Conservation (phyloP, 1,140 invertebrate species). For the Odontomachus brunneus region DNA sequence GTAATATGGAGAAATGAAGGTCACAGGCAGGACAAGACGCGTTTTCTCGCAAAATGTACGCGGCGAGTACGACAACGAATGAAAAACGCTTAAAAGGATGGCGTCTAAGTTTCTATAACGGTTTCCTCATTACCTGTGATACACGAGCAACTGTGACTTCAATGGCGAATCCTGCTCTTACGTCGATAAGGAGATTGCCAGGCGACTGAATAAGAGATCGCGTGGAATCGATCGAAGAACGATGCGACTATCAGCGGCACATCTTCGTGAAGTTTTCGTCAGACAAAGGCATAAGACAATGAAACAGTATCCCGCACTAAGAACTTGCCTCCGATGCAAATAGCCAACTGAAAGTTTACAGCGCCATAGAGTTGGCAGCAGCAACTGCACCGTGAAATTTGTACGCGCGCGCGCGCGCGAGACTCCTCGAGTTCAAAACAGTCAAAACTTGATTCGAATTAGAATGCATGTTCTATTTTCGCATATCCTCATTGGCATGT, state of each 20-base stretch:
- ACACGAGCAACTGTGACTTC: not conserved
- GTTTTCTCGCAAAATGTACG: not conserved
- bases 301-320: constrained; percentile 2
- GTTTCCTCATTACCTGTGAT: not conserved
- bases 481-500: not conserved
- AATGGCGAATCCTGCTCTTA: not conserved
- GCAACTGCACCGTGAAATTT: not conserved
- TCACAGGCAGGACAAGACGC: not conserved
- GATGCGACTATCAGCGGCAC: not conserved
- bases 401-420: too few species aligned
- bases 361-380: not conserved
- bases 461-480: not conserved
- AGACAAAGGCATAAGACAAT: not conserved
- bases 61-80: not conserved
- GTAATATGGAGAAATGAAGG: too few species aligned
- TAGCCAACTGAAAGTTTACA: not conserved
- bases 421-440: not conserved
- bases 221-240: not conserved
- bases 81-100: not conserved
- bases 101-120: not conserved
- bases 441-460: not conserved
- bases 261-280: not conserved
- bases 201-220: constrained; percentile 24
- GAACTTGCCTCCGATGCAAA: not conserved
- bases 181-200: not conserved